Conservation (phyloP, 2,113 vertebrate genomes). For the Daboia siamensis region DNA sequence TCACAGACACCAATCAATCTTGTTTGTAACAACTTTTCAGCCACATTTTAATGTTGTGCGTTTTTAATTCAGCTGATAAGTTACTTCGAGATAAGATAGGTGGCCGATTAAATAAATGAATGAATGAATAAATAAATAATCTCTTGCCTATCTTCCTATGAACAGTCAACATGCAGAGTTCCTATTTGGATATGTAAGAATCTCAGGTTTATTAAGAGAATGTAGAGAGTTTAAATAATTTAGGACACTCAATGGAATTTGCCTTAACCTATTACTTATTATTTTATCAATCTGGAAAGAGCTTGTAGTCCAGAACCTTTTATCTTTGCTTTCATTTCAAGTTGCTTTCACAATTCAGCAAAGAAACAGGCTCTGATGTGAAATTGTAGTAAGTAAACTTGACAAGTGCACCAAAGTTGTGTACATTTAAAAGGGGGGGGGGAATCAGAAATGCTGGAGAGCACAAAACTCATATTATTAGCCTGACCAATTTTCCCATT, state of each 20-base stretch:
- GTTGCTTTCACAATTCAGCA: background rate
- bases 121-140: too few relatives aligned
- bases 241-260: background rate
- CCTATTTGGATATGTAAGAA: background rate
- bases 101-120: too few relatives aligned
- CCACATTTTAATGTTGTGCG: background rate
- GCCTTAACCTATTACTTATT: background rate
- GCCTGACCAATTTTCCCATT: background rate
- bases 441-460: background rate
- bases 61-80: background rate
- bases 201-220: background rate
- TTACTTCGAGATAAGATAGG: background rate
- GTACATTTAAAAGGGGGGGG: background rate
- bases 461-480: background rate
- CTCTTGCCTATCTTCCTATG: background rate
- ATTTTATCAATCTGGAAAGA: background rate
- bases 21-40: background rate
- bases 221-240: background rate
- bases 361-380: background rate
- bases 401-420: background rate
- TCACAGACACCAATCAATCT: background rate
- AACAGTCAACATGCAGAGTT: background rate
- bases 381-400: background rate
- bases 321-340: background rate
- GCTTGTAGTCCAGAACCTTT: background rate